phyloP scores from a whole-genome alignment of 2,113 vertebrate species.

The Sinocyclocheilus rhinocerous region DNA sequence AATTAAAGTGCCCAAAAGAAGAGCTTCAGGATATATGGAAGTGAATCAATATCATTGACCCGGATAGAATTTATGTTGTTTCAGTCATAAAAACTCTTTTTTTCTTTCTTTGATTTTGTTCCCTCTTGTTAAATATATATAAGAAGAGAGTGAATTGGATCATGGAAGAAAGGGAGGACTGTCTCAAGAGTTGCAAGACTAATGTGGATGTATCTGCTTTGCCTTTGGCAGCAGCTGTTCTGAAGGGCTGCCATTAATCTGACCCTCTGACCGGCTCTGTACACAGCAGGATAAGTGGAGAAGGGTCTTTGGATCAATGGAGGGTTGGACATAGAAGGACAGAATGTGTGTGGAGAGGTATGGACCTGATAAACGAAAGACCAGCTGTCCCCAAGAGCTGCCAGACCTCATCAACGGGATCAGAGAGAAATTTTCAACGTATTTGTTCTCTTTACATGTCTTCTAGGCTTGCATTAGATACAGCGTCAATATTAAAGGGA shows the following conservation, averaged over 20 bases:
- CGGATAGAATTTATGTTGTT: neutral
- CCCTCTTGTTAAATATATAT: conserved; percentile 22
- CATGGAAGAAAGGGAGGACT: neutral
- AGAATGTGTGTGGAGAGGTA: conserved; percentile 29
- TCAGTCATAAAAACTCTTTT: conserved; percentile 39
- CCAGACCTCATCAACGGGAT: neutral
- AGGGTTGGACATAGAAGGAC: conserved; percentile 18
- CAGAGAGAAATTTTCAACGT: neutral
- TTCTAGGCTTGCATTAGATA: no score
- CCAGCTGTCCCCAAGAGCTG: conserved; percentile 40
- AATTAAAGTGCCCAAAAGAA: neutral
- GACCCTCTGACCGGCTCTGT: conserved; percentile 30
- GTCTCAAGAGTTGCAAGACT: neutral
- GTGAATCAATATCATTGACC: conserved; percentile 12
- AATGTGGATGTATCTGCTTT: conserved; percentile 3
- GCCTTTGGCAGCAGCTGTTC: conserved; percentile 47
- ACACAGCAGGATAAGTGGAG: conserved; percentile 16
- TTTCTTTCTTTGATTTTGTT: neutral
- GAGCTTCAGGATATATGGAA: conserved; percentile 5
- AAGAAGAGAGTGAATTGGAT: neutral
- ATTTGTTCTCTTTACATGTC: neutral
- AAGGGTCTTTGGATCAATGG: conserved; percentile 44
- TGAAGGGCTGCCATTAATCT: conserved; percentile 37
- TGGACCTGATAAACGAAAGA: conserved; percentile 36
- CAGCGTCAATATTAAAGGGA: no score